Conservation (phyloP, 2,888 invertebrate genomes). For the Drosophila sordidula region DNA sequence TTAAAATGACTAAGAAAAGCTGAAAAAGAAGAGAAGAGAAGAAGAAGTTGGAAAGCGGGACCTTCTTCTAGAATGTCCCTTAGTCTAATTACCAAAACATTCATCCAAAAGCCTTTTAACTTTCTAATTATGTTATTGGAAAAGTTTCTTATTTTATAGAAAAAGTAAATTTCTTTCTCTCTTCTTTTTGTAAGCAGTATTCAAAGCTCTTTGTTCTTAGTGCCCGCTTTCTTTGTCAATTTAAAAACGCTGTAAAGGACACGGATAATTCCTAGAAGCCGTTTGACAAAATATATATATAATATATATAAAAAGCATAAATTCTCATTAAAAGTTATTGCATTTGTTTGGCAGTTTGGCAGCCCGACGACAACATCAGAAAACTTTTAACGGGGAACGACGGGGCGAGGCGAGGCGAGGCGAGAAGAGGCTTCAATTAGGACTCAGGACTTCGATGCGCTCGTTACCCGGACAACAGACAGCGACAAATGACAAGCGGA, state of each 20-base stretch:
- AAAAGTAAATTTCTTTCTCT: neutral
- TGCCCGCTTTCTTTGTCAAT: neutral
- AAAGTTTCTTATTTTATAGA: neutral
- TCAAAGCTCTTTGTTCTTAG: neutral
- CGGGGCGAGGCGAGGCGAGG: conserved; percentile 6
- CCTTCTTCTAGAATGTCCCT: too few relatives aligned
- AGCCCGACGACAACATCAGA: conserved; percentile 30
- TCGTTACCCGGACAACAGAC: conserved; percentile 41
- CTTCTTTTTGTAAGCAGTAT: too few relatives aligned
- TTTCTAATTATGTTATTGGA: neutral
- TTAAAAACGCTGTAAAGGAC: conserved; percentile 24
- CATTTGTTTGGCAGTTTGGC: conserved; percentile 49
- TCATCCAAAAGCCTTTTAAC: neutral
- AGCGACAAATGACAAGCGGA: conserved; percentile 60
- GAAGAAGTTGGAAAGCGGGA: too few relatives aligned
- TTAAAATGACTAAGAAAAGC: too few relatives aligned
- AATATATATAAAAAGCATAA: conserved; percentile 50
- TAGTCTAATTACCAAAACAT: too few relatives aligned
- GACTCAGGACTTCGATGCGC: conserved; percentile 14
- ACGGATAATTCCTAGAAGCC: conserved; percentile 43
- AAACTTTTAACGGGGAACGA: conserved; percentile 41
- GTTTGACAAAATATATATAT: conserved; percentile 41
- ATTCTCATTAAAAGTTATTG: conserved; percentile 75
- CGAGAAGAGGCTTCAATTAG: conserved; percentile 7
- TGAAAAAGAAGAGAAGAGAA: neutral